Base-by-base conservation (phyloP, 2,888 invertebrate species). In the Ophion ellenae region DNA sequence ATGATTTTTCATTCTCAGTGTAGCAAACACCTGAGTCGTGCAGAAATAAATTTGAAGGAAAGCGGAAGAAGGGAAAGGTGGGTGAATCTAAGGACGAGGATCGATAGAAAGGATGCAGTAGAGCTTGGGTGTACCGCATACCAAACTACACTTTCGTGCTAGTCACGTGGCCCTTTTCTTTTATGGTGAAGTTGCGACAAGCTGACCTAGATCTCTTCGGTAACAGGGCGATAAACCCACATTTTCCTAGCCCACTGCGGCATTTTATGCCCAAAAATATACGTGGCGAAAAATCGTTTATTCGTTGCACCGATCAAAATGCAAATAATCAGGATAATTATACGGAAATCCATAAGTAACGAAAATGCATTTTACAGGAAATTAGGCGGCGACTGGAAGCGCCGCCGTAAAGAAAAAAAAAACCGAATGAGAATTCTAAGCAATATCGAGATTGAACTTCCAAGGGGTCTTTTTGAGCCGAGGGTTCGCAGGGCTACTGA, bases 121-220 rank as follows among this genome's bases (percentile, higher is more conserved):
- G 32, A 32, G 63, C 79, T 36, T 63, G 84, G 47, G 32, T 32
- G 32, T 79, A 80, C 81, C 88, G 86, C 87, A 89, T 88, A 89
- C 76, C 75, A 87, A 88, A 53, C 53, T 7, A 53, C 81, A 86
- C 78, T 86, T 89, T 86, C 75, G 36, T 47, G 57, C 66, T 5
- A n/a, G 5, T 36, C 63, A 28, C 40, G 77, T 64, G 59, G 53
- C 4, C 17, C 47, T n/a, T n/a, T 14, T 10, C 78, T 85, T 75
- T 75, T 78, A 82, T 61, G 81, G 78, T 57, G 59, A 66, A 79
- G 47, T 32, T 57, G 14, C 59, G 45, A 53, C 40, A 63, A 1
- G 11, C 53, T 69, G 78, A 64, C 78, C 85, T 69, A 78, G 57
- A 67, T 53, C 17, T 63, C 24, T 28, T 17, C 10, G 47, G 17